Conservation (phyloP, 2,113 vertebrate genomes). For the Camelus bactrianus region DNA sequence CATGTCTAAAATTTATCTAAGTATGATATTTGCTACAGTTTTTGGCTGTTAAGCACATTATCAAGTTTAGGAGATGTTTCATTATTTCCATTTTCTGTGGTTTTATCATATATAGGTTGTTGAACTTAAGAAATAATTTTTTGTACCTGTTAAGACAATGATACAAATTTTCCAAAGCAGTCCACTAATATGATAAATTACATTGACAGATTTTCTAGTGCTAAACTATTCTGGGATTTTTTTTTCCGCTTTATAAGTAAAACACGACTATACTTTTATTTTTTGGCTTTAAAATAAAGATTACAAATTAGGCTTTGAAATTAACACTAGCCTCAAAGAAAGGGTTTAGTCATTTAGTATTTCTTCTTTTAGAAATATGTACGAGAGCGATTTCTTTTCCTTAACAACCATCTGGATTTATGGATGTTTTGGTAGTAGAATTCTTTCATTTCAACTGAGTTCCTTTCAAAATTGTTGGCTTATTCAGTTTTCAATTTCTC, state of each 20-base stretch:
- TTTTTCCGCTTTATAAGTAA: background rate
- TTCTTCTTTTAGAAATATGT: background rate
- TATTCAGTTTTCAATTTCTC: background rate
- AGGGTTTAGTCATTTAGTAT: background rate
- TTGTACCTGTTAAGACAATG: background rate
- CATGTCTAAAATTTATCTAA: background rate
- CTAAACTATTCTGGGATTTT: background rate
- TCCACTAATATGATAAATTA: background rate
- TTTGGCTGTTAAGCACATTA: background rate
- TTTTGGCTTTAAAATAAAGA: background rate
- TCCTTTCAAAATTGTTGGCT: background rate
- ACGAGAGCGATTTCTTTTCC: background rate
- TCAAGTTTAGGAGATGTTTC: background rate
- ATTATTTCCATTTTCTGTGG: background rate
- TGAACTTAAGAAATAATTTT: background rate
- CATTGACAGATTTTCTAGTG: background rate
- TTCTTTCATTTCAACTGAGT: background rate
- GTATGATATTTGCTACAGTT: background rate
- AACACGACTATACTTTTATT: background rate
- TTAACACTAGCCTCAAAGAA: background rate
- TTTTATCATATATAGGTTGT: background rate
- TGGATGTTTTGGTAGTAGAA: background rate
- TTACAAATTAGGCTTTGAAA: constrained; percentile 6
- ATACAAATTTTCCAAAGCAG: background rate
- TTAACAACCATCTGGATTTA: background rate